Evolutionary conservation across 2,113 vertebrate species (phyloP).

Genomic region (Indicator maculatus): DNA sequence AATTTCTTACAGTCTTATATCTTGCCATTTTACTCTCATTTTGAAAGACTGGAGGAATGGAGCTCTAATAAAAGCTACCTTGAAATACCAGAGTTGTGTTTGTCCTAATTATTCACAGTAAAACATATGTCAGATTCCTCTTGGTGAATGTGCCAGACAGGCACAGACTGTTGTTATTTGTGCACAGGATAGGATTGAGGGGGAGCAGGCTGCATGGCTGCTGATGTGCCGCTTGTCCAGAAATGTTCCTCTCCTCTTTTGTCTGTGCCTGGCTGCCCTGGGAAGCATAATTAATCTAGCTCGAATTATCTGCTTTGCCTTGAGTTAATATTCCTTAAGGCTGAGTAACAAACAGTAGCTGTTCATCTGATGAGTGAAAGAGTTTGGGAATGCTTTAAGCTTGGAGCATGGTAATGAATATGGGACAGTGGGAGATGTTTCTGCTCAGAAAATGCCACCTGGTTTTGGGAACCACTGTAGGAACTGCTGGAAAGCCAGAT

Average conservation of each 20-base stretch:
- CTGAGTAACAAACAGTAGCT: not conserved
- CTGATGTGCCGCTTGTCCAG: not conserved
- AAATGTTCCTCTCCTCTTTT: not conserved
- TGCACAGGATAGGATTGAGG: not conserved
- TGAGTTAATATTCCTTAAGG: not conserved
- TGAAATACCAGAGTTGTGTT: constrained; percentile 15
- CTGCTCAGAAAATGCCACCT: not conserved
- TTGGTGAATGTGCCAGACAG: constrained; percentile 6
- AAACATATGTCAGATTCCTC: constrained; percentile 15
- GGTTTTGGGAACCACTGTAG: not conserved
- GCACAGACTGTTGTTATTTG: constrained; percentile 13
- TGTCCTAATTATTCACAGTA: constrained; percentile 58
- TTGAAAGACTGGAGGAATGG: not conserved
- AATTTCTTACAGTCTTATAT: not conserved
- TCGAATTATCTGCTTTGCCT: not conserved
- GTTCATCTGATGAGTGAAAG: not conserved
- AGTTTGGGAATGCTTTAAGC: not conserved
- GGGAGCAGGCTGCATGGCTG: not conserved
- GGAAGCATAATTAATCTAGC: not conserved
- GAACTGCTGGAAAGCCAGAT: not conserved
- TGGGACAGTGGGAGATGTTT: accelerated
- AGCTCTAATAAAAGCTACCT: constrained; percentile 15
- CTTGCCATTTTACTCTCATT: not conserved
- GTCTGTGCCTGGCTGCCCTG: not conserved
- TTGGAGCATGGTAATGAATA: not conserved